phyloP scores from a whole-genome alignment of 2,113 vertebrate species.

The Synchiropus splendidus region DNA sequence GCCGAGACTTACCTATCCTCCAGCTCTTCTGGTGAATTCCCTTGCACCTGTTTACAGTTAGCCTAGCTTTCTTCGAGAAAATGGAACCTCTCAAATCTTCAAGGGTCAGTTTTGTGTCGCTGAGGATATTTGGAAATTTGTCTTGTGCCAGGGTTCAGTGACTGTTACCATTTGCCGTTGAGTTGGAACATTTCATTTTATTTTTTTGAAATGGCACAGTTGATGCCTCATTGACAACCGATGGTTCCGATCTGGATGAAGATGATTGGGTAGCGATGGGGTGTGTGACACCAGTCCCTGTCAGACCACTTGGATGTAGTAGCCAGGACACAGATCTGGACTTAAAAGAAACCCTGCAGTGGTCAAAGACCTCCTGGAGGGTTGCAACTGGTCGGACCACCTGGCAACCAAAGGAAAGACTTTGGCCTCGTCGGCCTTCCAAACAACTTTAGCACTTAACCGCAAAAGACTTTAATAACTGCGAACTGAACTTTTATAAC shows the following conservation, averaged over 20 bases:
- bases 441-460: slow-evolving; percentile 54
- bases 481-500: slow-evolving; percentile 22
- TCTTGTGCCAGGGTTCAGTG: no score
- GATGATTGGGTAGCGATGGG: not conserved
- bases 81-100: no score
- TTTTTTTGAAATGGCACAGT: no score
- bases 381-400: slow-evolving; percentile 12
- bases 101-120: no score
- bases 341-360: slow-evolving; percentile 3
- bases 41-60: no score
- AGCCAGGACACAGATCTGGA: slow-evolving; percentile 17
- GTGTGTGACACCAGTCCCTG: slow-evolving; percentile 15
- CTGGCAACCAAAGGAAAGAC: slow-evolving; percentile 58
- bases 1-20: no score
- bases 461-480: slow-evolving; percentile 12
- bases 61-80: no score
- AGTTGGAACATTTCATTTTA: no score
- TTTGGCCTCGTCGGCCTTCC: slow-evolving; percentile 12
- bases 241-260: slow-evolving; percentile 12
- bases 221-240: slow-evolving; percentile 2
- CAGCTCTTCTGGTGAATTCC: no score
- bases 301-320: slow-evolving; percentile 55
- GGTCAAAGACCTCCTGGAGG: slow-evolving; percentile 18
- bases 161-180: no score
- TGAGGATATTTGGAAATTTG: no score